Evolutionary conservation across 2,888 invertebrate species (phyloP), one percentile per base, ranked within the genome.

Genomic region (Plagiodera versicolora): DNA sequence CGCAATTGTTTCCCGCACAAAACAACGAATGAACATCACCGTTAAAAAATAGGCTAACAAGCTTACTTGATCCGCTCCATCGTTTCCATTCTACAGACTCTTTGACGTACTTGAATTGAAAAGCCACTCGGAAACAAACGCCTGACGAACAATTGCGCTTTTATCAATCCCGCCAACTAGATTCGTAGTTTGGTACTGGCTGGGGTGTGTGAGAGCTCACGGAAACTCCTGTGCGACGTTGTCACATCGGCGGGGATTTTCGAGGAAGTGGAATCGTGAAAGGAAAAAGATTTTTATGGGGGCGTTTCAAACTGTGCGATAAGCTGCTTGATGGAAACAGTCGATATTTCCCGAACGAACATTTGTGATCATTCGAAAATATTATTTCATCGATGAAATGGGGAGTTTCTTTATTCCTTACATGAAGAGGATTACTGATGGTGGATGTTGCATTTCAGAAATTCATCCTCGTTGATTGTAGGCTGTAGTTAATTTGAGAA

Each of bases 111-210:
- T 18, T 58, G 46, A 46, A 56, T 18, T 58, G 46, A 46, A 56
- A 49, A 50, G 45, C 58, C 57, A 58, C 61, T 61, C 59, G 47
- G 51, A 60, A 59, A 59, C 59, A 63, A 65, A 65, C 63, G 17
- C 39, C 39, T n/a, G 39, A 39, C 55, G 56, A 59, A 63, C 63
- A 53, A 46, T 61, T 48, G 50, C 50, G 51, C 60, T 56, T 39
- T 39, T 39, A 14, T n/a, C 56, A 56, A 61, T 65, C 63, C 59
- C 65, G 63, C 65, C 65, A 63, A 65, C 56, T 65, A 58, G 63
- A 63, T 61, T 54, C 55, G 58, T 54, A 16, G 59, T 54, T 60
- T 54, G 47, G 59, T 53, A 63, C 63, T 63, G 63, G 63, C 63
- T 60, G 63, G 63, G 63, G 63, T 63, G 63, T 63, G 63, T 54